Conservation (phyloP, 1,140 invertebrate species). For the Scylla paramamosain region DNA sequence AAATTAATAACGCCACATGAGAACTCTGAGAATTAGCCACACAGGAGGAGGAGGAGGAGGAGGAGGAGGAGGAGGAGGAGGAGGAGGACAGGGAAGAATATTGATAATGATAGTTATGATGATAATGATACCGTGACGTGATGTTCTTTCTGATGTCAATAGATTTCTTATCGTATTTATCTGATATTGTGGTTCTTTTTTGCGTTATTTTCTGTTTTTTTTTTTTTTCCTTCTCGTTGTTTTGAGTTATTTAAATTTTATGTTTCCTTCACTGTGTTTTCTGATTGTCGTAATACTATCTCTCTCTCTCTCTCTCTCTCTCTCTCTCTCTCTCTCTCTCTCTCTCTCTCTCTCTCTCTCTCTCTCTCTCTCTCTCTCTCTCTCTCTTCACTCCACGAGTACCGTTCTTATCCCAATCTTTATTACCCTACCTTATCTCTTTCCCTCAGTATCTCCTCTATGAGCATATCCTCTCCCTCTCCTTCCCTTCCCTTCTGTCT, state of each 20-base stretch:
- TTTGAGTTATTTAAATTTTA: too few species aligned
- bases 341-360: conserved; percentile 3
- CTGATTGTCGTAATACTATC: neutral
- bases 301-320: neutral
- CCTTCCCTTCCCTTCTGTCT: neutral
- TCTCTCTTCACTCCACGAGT: neutral
- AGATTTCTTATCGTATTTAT: too few species aligned
- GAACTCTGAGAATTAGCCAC: too few species aligned
- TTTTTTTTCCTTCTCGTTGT: too few species aligned
- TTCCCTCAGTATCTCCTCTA: neutral
- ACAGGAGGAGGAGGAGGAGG: conserved; percentile 31
- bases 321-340: neutral
- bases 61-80: conserved; percentile 13
- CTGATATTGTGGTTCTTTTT: too few species aligned
- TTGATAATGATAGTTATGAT: neutral
- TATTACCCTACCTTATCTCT: neutral
- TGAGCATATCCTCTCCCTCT: neutral
- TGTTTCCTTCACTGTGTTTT: too few species aligned
- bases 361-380: neutral
- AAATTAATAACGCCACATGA: too few species aligned
- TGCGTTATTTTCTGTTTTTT: too few species aligned
- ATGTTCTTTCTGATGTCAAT: neutral
- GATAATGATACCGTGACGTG: neutral
- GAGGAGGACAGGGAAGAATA: neutral
- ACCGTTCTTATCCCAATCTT: neutral